These are phyloP conservation scores for Hesperia comma DNA, from an alignment of 2,888 invertebrate genomes.

Conservation along the genomic window DNA sequence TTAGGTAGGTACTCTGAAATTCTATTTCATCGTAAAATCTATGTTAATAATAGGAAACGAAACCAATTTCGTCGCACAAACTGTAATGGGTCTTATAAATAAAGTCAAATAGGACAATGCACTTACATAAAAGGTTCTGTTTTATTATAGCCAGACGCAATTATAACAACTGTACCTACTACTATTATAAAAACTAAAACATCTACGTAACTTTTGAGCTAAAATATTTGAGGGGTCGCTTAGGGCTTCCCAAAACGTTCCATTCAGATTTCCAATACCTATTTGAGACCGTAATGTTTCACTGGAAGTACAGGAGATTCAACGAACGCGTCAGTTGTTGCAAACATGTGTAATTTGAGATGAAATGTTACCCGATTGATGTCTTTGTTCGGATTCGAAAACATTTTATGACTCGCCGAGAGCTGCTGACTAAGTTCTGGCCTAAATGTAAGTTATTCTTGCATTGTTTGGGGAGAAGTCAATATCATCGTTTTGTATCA, in stretches of 20 bases:
- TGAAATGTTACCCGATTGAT: conserved; percentile 81
- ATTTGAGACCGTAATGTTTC: conserved; percentile 41
- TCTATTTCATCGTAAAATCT: too few relatives aligned
- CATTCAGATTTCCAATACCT: conserved; percentile 36
- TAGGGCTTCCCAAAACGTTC: conserved; percentile 24
- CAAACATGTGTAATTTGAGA: conserved; percentile 75
- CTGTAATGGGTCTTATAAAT: too few relatives aligned
- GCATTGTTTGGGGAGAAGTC: conserved; percentile 60
- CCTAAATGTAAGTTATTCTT: conserved; percentile 42
- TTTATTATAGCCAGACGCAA: too few relatives aligned
- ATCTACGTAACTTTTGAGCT: too few relatives aligned
- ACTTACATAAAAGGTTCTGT: too few relatives aligned
- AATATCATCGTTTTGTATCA: conserved; percentile 2
- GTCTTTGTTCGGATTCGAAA: conserved; percentile 75
- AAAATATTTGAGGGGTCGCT: conserved; percentile 4
- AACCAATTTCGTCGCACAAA: too few relatives aligned
- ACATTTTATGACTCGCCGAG: conserved; percentile 67
- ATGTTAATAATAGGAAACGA: too few relatives aligned
- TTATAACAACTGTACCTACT: too few relatives aligned
- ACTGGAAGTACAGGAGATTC: conserved; percentile 33
- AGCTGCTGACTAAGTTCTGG: conserved; percentile 66
- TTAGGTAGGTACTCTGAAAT: too few relatives aligned
- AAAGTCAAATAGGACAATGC: too few relatives aligned
- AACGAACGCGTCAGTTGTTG: conserved; percentile 53
- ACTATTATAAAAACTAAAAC: too few relatives aligned